Evolutionary conservation across 2,797 vertebrate genomes (phyloP), one percentile per base, ranked within the genome.

Genomic region (Falco biarmicus): DNA sequence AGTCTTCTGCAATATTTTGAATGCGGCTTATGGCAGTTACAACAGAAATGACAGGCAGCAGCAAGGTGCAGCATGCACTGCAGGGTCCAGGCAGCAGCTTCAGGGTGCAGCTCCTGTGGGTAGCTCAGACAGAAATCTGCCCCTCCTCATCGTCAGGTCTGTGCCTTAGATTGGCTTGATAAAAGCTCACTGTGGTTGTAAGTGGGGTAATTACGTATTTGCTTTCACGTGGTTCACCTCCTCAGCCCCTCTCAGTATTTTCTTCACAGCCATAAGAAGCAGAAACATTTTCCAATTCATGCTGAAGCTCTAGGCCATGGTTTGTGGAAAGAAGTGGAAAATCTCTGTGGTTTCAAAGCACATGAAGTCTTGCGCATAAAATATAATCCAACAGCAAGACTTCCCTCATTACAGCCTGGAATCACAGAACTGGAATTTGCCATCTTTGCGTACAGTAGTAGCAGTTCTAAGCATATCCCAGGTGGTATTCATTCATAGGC

Each of bases 401-500:
- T 63, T 93, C 47, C 59, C 70, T 88, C 43, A 21, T 79, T 39
- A 68, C 10, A 87, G 53, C 32, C 59, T 41, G 39, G 39, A 91
- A 90, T 85, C 76, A 68, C 48, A 19, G 28, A 66, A 84, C 60
- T 11, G 84, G 7, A 83, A 57, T 77, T 84, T 11, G 7, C 66
- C 57, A 17, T 86, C 70, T 92, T 84, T 69, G 51, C 13, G 1
- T 78, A 74, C 37, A 22, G 48, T 77, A 79, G 85, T 50, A 90
- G 81, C 90, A 84, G 66, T 90, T 90, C 78, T 50, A 57, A 89
- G 68, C n/a, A 19, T 37, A 57, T 57, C 75, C 60, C 86, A 96
- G 86, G 79, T 66, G 34, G 63, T 51, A 41, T 87, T 61, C 70
- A 73, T 84, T 89, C 80, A 84, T 4, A 76, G 56, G 70, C 61